Base-by-base conservation (phyloP, 2,113 vertebrate species). In the Sceloporus tristichus region DNA sequence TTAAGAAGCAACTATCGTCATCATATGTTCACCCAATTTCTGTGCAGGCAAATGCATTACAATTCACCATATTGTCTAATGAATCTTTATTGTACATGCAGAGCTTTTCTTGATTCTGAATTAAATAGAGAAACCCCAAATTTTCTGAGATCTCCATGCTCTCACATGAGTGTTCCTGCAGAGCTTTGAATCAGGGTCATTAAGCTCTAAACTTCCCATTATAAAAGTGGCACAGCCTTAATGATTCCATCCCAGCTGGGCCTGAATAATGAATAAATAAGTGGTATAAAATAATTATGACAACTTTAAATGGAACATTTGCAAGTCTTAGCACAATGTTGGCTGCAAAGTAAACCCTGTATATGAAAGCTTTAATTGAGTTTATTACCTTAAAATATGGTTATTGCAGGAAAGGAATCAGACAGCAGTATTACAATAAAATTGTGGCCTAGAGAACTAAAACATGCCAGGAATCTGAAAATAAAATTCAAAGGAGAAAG, bases 281-380 rank as follows among this genome's bases (percentile, higher is more conserved):
- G 27, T 91, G 14, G 71, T 80, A 84, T 93, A 87, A 94, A 93
- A 93, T 89, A 94, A 88, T 94, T 90, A 91, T 0, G 0, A 84
- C n/a, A 23, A 25, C 42, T 87, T 59, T 89, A 90, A 93, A 84
- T 85, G 84, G 68, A 82, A 16, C 85, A 40, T 90, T 92, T 92
- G 76, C 82, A 91, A 70, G 75, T 66, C 82, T 80, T 8, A 89
- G 66, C 59, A 93, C 89, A 89, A 90, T 54, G 4, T 85, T 13
- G 42, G 16, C 85, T 59, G 42, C 76, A 92, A 87, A 90, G 34
- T 23, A 82, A 91, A 54, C 10, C 13, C 14, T 89, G 56, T 85
- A 2, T 86, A 92, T 88, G 87, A 54, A 89, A 84, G 86, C 34
- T n/a, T 82, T 77, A 77, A 82, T 76, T 82, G 71, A 78, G 79